These are phyloP conservation scores for Griposia aprilina DNA, from an alignment of 2,888 invertebrate species.

Conservation along the genomic window DNA sequence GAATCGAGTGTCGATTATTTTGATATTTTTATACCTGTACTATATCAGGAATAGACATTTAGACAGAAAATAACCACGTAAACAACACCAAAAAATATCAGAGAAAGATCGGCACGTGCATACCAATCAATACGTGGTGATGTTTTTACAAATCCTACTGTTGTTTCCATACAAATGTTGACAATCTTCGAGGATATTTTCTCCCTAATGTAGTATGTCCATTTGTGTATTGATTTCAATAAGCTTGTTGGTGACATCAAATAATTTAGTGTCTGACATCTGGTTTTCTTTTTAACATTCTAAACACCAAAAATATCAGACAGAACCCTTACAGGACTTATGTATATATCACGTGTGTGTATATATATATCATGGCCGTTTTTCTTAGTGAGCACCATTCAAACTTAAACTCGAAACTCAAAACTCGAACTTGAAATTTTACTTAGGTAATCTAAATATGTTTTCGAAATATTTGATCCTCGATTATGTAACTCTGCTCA, in stretches of 20 bases:
- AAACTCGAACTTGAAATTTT: background rate
- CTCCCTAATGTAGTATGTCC: no score
- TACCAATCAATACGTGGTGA: background rate
- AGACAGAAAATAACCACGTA: background rate
- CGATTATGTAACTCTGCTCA: constrained; percentile 24
- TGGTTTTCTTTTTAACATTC: background rate
- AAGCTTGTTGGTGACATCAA: background rate
- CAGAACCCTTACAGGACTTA: background rate
- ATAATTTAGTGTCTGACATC: background rate
- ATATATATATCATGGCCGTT: background rate
- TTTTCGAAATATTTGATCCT: constrained; percentile 15
- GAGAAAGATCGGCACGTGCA: background rate
- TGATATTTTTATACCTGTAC: no score
- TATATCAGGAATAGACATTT: background rate
- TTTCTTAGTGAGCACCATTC: background rate
- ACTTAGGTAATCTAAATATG: background rate
- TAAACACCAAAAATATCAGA: background rate
- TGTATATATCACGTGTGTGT: no score
- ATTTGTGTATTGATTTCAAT: background rate
- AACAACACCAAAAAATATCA: background rate
- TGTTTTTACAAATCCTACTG: background rate
- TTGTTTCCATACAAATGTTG: background rate
- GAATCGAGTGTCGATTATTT: constrained; percentile 14
- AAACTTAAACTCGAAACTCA: no score
- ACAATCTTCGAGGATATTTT: background rate